phyloP scores from a whole-genome alignment of 2,113 vertebrate species.

The Phaethon lepturus region DNA sequence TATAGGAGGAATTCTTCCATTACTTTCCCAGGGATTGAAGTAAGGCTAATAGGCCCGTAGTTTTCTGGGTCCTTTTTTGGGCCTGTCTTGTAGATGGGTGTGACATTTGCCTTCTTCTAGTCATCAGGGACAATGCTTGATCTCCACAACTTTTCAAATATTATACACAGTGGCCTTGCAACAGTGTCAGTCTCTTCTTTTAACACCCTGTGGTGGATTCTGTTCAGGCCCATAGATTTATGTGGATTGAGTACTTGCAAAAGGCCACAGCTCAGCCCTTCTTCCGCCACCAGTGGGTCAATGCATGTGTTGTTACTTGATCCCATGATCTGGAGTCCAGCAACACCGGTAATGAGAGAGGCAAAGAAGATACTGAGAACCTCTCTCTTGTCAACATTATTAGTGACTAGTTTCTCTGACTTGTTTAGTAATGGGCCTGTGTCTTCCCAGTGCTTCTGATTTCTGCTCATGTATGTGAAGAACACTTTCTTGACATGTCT shows the following conservation, averaged over 20 bases:
- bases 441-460: background rate
- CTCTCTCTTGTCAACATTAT: background rate
- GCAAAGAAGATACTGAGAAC: background rate
- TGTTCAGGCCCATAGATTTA: background rate
- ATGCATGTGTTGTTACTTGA: rapidly evolving
- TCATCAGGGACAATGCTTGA: background rate
- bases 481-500: background rate
- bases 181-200: background rate
- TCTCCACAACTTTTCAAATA: background rate
- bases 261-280: background rate
- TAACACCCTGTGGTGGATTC: background rate
- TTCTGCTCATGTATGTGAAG: background rate
- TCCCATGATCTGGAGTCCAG: background rate
- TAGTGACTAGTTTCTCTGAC: background rate
- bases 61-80: background rate
- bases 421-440: background rate
- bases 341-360: background rate
- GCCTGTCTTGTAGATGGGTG: background rate
- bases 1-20: background rate
- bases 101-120: background rate
- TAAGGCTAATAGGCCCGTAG: background rate
- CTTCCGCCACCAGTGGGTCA: background rate
- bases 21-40: background rate
- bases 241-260: background rate
- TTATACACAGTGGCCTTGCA: background rate